Evolutionary conservation across 2,797 vertebrate genomes (phyloP).

Genomic region (Sebastes aleutianus): DNA sequence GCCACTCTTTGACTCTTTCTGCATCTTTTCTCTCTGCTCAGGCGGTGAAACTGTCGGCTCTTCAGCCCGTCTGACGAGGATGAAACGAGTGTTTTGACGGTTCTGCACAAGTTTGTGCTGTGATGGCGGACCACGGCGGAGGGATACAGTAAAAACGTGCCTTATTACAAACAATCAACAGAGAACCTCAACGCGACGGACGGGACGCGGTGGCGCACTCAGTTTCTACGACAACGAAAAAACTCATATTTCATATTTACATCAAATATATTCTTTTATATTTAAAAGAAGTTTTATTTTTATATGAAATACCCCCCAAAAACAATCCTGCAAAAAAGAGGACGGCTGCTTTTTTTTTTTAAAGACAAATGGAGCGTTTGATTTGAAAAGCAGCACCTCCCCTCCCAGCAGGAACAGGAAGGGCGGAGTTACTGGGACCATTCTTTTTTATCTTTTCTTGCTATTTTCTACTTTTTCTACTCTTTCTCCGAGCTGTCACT

Average conservation of each 20-base stretch:
- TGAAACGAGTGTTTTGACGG: fast-evolving
- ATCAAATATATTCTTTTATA: slow-evolving; percentile 51
- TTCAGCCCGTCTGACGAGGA: slow-evolving; percentile 72
- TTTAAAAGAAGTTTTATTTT: slow-evolving; percentile 72
- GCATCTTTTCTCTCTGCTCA: slow-evolving; percentile 13
- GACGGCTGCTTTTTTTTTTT: not conserved
- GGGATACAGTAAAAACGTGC: slow-evolving; percentile 53
- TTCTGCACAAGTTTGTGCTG: not conserved
- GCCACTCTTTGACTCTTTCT: not conserved
- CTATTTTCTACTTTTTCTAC: slow-evolving; percentile 21
- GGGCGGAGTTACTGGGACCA: slow-evolving; percentile 47
- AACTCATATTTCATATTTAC: slow-evolving; percentile 20
- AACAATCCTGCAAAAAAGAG: not conserved
- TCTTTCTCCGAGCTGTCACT: not conserved
- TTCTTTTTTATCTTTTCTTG: not conserved
- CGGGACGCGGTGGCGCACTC: not conserved
- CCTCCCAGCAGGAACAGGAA: not conserved
- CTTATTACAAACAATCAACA: slow-evolving; percentile 59
- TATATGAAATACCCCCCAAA: slow-evolving; percentile 39
- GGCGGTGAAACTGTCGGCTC: slow-evolving; percentile 57
- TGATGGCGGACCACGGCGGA: not conserved
- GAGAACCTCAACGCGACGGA: slow-evolving; percentile 37
- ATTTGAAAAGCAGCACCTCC: not conserved
- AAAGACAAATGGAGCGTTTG: not conserved
- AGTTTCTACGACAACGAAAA: slow-evolving; percentile 5